Evolutionary conservation across 2,113 vertebrate species (phyloP).

Genomic region (Azemiops feae): DNA sequence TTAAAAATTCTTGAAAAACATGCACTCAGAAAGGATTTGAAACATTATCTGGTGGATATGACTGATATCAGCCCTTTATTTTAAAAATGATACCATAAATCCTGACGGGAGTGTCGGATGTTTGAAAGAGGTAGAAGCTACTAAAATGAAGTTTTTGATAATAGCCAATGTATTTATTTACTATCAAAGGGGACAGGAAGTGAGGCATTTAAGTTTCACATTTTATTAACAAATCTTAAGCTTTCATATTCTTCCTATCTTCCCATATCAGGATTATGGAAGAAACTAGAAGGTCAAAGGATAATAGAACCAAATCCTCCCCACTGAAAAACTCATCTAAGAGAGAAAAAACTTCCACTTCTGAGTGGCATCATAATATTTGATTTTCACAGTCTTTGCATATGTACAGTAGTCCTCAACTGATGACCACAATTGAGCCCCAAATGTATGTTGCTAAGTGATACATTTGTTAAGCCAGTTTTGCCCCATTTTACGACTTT

Average conservation of each 20-base stretch:
- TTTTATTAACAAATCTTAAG: background rate
- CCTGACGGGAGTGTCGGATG: background rate
- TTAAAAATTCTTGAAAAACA: constrained; percentile 2
- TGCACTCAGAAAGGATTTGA: constrained; percentile 19
- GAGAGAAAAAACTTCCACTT: background rate
- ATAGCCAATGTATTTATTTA: background rate
- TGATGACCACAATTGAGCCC: background rate
- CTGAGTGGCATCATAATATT: background rate
- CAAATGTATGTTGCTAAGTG: background rate
- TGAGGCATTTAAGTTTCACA: background rate
- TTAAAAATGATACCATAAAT: constrained; percentile 7
- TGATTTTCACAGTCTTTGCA: background rate
- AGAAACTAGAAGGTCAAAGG: background rate
- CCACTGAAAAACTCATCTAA: background rate
- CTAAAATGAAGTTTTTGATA: background rate
- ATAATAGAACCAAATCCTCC: background rate
- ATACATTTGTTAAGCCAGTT: background rate
- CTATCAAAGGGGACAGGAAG: background rate
- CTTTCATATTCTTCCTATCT: background rate
- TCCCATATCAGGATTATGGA: background rate
- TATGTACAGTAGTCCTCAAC: background rate
- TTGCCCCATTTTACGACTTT: background rate
- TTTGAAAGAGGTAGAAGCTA: background rate
- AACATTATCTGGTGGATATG: background rate
- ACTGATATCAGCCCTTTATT: background rate